Conservation (phyloP, 2,888 invertebrate genomes). For the Phlogophora meticulosa region DNA sequence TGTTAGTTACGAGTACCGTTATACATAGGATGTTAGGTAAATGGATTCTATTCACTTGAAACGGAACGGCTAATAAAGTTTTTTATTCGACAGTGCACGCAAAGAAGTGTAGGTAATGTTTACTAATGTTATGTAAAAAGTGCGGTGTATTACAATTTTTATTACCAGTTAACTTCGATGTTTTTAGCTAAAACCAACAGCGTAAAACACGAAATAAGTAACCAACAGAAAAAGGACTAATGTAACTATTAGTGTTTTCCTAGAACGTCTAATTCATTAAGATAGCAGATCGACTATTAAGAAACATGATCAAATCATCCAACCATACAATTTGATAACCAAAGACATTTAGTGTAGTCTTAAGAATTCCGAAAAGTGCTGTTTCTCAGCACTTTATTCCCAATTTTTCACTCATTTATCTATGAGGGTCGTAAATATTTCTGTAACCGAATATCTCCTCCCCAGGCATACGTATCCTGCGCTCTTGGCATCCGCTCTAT, state of each 20-base stretch:
- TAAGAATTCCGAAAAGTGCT: too few relatives aligned
- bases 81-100: conserved; percentile 18
- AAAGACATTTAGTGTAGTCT: too few relatives aligned
- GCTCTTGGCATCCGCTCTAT: conserved; percentile 97
- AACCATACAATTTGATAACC: too few relatives aligned
- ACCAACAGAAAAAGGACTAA: not conserved
- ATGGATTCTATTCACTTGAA: conserved; percentile 54
- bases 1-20: conserved; percentile 59
- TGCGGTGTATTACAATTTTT: not conserved
- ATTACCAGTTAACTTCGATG: not conserved
- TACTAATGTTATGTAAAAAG: conserved; percentile 31
- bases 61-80: conserved; percentile 39
- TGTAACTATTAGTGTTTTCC: not conserved
- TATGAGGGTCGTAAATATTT: not conserved
- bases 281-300: not conserved
- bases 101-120: conserved; percentile 32
- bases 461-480: conserved; percentile 96
- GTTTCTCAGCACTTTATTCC: too few relatives aligned
- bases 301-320: not conserved
- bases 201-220: not conserved
- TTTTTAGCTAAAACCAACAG: not conserved
- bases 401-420: too few relatives aligned
- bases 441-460: conserved; percentile 65
- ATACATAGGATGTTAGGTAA: conserved; percentile 61
- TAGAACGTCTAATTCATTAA: not conserved